Evolutionary conservation across 2,888 invertebrate species (phyloP).

Genomic region (Empis stercorea): DNA sequence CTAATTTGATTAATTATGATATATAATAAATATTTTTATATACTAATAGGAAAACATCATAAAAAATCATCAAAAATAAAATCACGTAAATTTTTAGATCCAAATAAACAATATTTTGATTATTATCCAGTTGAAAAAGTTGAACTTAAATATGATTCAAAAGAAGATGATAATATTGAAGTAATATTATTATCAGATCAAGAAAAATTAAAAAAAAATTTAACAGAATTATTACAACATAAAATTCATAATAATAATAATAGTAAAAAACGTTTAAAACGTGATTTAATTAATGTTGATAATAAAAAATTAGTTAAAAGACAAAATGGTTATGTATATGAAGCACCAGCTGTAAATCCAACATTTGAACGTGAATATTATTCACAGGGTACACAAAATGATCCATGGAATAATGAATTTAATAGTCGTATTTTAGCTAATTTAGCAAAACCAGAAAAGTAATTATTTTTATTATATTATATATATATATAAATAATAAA

Average conservation of each 20-base stretch:
- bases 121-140: conserved; percentile 16
- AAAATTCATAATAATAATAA: background rate
- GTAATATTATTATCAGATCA: conserved; percentile 7
- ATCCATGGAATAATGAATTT: conserved; percentile 11
- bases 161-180: conserved; percentile 11
- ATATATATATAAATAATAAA: no score
- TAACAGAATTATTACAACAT: background rate
- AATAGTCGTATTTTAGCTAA: background rate
- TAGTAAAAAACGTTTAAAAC: no score
- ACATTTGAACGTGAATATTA: conserved; percentile 2
- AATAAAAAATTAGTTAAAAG: no score
- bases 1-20: no score
- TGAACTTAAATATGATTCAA: conserved; percentile 7
- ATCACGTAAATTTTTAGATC: conserved; percentile 2
- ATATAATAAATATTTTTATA: no score
- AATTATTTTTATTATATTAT: no score
- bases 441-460: background rate
- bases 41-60: background rate
- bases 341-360: background rate
- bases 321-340: no score
- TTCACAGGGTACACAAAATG: conserved; percentile 5
- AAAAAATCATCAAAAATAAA: background rate
- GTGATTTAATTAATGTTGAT: no score
- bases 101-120: conserved; percentile 18
- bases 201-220: conserved; percentile 2